phyloP scores from a whole-genome alignment of 2,888 invertebrate genomes.

The Lasioglossum oenotherae region DNA sequence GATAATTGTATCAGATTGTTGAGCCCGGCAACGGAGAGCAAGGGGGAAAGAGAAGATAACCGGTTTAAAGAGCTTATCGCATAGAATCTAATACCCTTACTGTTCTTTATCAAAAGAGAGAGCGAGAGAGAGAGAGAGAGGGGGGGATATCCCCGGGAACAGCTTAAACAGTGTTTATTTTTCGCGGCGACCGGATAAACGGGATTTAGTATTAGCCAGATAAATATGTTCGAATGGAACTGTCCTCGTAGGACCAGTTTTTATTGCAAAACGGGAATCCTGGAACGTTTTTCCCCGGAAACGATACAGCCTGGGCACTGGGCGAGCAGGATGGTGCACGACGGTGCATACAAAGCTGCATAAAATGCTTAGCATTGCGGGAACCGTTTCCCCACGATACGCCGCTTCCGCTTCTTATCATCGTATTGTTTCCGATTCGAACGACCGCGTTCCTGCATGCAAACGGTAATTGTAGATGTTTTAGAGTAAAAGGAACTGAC shows the following conservation, averaged over 20 bases:
- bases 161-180: conserved; percentile 9
- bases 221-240: conserved; percentile 38
- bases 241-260: conserved; percentile 25
- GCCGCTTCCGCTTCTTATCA: not conserved
- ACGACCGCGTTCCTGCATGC: not conserved
- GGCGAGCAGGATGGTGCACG: not conserved
- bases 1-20: not conserved
- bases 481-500: not conserved
- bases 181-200: conserved; percentile 12
- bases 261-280: conserved; percentile 34
- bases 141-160: not conserved
- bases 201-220: conserved; percentile 20
- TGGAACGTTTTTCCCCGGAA: conserved; percentile 4
- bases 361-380: conserved; percentile 21
- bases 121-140: not conserved
- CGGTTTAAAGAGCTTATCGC: not conserved
- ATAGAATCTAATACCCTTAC: conserved; percentile 14
- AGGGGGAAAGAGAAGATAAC: conserved; percentile 1
- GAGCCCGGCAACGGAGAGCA: no score
- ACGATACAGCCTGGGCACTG: not conserved
- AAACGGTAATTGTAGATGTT: not conserved
- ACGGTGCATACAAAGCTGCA: conserved; percentile 7
- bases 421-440: conserved; percentile 7
- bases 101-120: conserved; percentile 10
- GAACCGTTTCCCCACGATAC: not conserved